These are phyloP conservation scores for Bibio marci DNA, from an alignment of 2,888 invertebrate genomes.

Conservation along the genomic window DNA sequence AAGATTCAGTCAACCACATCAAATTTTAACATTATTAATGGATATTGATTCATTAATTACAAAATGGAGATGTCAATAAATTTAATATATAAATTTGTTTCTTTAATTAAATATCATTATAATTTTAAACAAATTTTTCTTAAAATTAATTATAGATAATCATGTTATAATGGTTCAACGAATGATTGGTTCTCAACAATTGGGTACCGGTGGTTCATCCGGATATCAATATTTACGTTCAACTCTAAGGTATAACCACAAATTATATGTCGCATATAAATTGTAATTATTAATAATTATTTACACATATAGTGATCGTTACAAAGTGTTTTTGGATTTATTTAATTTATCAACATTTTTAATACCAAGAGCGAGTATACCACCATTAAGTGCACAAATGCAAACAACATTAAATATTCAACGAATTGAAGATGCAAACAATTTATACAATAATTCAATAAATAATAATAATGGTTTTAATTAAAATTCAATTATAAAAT, in stretches of 20 bases:
- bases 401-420: slow-evolving; percentile 40
- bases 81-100: too few species aligned
- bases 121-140: too few species aligned
- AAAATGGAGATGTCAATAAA: slow-evolving; percentile 89
- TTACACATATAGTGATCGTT: slow-evolving; percentile 64
- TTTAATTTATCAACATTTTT: slow-evolving; percentile 95
- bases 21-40: slow-evolving; percentile 84
- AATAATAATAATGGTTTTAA: not conserved
- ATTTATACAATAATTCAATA: not conserved
- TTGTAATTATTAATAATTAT: slow-evolving; percentile 3
- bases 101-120: not conserved
- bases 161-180: slow-evolving; percentile 97
- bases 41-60: slow-evolving; percentile 96
- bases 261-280: slow-evolving; percentile 5
- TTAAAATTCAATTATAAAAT: not conserved
- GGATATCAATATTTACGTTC: slow-evolving; percentile 96
- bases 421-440: too few species aligned
- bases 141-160: slow-evolving; percentile 69
- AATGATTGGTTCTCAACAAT: slow-evolving; percentile 92
- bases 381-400: slow-evolving; percentile 71
- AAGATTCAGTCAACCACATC: slow-evolving; percentile 94
- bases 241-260: slow-evolving; percentile 74
- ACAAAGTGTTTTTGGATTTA: slow-evolving; percentile 94
- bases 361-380: slow-evolving; percentile 80
- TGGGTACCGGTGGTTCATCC: slow-evolving; percentile 95